Base-by-base conservation (phyloP, 2,797 vertebrate species). In the Alfaro cultratus region DNA sequence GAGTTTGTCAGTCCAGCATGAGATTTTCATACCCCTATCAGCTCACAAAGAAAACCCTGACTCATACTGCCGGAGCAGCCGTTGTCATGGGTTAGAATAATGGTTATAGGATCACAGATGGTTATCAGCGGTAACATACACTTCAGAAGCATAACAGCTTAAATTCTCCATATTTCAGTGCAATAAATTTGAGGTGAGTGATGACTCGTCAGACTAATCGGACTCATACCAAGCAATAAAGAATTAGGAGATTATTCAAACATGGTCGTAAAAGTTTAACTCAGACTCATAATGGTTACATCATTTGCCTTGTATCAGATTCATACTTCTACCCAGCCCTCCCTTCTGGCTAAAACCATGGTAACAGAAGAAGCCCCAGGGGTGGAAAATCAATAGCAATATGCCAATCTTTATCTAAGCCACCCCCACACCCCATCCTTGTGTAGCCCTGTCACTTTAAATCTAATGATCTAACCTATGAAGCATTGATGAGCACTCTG, bases 381-480 rank as follows among this genome's bases (percentile, higher is more conserved):
- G 93, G 91, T 85, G 85, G 76, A 82, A 84, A 94, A 96, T 96
- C 95, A 95, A 96, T 96, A 96, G 91, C 91, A 92, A 93, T 95
- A 92, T 95, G 94, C 94, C 94, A 95, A 95, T 95, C 93, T 93
- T 93, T 91, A 95, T 95, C 91, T 94, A 91, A 90, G 86, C 91
- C 91, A 91, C 86, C 92, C 93, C 93, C 93, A 91, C 93, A 90
- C 90, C 83, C 86, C 80, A 89, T 91, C 88, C 91, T 90, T 93
- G 93, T 95, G 92, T 94, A 93, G 90, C 75, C 85, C 93, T 93
- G 94, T 95, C 94, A 95, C 94, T 95, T 94, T 93, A 94, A 93
- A 95, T 94, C 91, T 95, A 95, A 95, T 94, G 94, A 95, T 94
- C 93, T 93, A 94, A 94, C 94, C 93, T 94, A 94, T 94, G 93